Conservation (phyloP, 2,888 invertebrate species). For the Ochropacha duplaris region DNA sequence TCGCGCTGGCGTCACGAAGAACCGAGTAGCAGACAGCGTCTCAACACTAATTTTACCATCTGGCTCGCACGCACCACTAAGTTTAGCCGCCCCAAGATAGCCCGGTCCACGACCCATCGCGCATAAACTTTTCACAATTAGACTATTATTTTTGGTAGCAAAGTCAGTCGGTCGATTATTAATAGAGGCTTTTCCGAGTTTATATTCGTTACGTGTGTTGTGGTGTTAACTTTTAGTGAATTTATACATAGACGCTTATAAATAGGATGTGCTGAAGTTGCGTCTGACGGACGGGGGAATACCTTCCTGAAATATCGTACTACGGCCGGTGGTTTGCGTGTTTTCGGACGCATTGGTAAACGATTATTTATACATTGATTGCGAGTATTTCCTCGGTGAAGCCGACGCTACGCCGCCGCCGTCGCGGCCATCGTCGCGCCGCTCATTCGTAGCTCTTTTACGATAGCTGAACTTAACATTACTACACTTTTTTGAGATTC, state of each 20-base stretch:
- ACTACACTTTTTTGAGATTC: not conserved
- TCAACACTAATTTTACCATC: constrained; percentile 82
- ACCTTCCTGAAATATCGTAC: constrained; percentile 84
- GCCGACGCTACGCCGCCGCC: constrained; percentile 35
- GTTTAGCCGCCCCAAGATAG: constrained; percentile 84
- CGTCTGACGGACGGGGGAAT: constrained; percentile 83
- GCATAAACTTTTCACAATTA: constrained; percentile 84
- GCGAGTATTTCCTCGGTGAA: constrained; percentile 57
- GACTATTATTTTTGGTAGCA: constrained; percentile 84
- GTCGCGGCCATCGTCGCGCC: constrained; percentile 24
- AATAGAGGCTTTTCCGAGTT: constrained; percentile 84
- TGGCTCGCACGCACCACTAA: constrained; percentile 82
- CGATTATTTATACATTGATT: constrained; percentile 82
- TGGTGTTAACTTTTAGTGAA: constrained; percentile 84
- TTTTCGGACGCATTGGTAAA: constrained; percentile 82
- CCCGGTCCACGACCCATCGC: constrained; percentile 83
- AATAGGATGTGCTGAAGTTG: constrained; percentile 83
- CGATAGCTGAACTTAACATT: not conserved
- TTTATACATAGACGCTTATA: constrained; percentile 84
- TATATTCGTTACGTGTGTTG: constrained; percentile 84
- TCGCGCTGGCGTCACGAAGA: constrained; percentile 75
- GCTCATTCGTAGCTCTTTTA: constrained; percentile 28
- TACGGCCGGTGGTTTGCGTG: constrained; percentile 79
- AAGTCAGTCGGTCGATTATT: constrained; percentile 84
- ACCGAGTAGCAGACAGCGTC: constrained; percentile 77